A percentile compares a stretch with the other conserved stretches of the same genome.
Evolutionary conservation across 2,113 vertebrate genomes (phyloP).

Genomic region (Athene noctua): DNA sequence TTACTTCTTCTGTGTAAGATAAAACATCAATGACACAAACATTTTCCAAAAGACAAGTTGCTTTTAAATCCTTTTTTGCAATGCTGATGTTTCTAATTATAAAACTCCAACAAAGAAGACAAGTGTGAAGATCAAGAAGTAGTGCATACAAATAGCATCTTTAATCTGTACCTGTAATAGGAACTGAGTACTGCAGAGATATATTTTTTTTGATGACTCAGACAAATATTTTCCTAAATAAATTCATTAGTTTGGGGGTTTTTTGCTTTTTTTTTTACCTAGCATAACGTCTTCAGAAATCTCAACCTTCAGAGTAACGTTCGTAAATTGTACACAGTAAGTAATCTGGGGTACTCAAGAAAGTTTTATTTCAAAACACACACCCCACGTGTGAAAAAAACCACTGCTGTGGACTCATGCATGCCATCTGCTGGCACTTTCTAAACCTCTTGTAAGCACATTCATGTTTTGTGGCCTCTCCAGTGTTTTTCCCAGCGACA

Average conservation of each 20-base stretch:
- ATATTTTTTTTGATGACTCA: background rate
- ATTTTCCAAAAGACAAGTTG: conserved; percentile 14
- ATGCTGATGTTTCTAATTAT: conserved; percentile 13
- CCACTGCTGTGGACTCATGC: background rate
- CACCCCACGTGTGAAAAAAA: fast-evolving
- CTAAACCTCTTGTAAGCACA: background rate
- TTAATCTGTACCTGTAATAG: conserved; percentile 31
- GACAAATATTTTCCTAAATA: background rate
- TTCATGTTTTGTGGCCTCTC: background rate
- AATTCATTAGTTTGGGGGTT: background rate
- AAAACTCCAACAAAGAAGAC: background rate
- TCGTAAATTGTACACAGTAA: background rate
- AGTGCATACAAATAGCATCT: background rate
- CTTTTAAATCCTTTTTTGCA: conserved; percentile 1
- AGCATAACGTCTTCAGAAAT: background rate
- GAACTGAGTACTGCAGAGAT: background rate
- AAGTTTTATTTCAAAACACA: background rate
- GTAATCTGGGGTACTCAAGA: background rate
- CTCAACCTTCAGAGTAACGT: background rate
- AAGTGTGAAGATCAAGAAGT: conserved; percentile 25
- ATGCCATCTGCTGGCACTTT: background rate
- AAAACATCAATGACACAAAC: conserved; percentile 48
- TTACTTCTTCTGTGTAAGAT: conserved; percentile 49
- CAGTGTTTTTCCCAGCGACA: background rate
- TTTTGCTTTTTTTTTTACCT: background rate